Conservation (phyloP, 2,113 vertebrate species). For the Isurus oxyrinchus region DNA sequence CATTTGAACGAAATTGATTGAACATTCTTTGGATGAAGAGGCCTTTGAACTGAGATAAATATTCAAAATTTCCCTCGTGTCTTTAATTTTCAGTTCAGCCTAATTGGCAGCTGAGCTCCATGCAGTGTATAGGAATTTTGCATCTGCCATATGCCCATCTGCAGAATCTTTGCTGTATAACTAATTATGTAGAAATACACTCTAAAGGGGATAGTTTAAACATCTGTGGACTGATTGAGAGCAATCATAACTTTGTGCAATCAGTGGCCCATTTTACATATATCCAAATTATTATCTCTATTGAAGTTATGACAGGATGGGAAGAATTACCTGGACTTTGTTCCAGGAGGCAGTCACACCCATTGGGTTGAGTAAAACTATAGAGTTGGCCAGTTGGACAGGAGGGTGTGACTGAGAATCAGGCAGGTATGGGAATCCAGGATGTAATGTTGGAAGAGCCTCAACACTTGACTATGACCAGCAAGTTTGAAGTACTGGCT, state of each 20-base stretch:
- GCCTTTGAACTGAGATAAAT: slow-evolving; percentile 18
- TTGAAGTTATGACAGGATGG: not conserved
- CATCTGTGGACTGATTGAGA: not conserved
- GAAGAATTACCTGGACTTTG: not conserved
- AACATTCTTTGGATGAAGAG: not conserved
- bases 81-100: not conserved
- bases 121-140: not conserved
- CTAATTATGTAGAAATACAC: not conserved
- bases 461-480: not conserved
- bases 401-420: not conserved
- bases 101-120: not conserved
- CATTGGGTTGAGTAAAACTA: not conserved
- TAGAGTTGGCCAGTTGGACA: not conserved
- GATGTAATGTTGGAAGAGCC: not conserved
- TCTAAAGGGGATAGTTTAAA: not conserved
- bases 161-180: not conserved
- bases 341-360: not conserved
- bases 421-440: not conserved
- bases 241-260: not conserved
- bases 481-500: not conserved
- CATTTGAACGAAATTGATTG: slow-evolving; percentile 13
- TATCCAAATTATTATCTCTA: not conserved
- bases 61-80: not conserved
- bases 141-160: not conserved
- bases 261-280: not conserved